These are phyloP conservation scores for Alloplasta piceator DNA, from an alignment of 2,888 invertebrate genomes.

Conservation along the genomic window DNA sequence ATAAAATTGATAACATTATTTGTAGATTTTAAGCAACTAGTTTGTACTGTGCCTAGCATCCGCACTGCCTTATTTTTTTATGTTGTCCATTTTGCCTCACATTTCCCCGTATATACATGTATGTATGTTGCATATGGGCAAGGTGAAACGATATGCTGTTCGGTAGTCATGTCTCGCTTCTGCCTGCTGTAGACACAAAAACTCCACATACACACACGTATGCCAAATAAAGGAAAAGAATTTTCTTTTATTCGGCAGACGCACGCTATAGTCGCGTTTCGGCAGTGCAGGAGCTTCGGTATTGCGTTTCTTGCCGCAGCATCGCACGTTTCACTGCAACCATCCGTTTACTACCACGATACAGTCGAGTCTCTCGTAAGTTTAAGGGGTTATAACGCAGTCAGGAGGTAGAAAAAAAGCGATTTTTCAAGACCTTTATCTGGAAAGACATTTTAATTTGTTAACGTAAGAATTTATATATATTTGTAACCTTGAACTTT, in stretches of 20 bases:
- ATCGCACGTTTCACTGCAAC: conserved; percentile 14
- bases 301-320: conserved; percentile 37
- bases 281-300: conserved; percentile 57
- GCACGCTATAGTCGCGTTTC: conserved; percentile 62
- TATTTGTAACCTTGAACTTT: no score
- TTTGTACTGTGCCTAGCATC: no score
- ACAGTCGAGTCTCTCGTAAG: conserved; percentile 6
- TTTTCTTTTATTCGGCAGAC: conserved; percentile 62
- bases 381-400: no score
- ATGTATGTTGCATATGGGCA: background rate
- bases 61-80: no score
- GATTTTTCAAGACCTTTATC: no score
- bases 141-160: conserved; percentile 34
- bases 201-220: background rate
- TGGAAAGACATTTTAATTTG: no score
- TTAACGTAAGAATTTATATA: no score
- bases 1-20: no score
- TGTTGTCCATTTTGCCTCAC: no score
- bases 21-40: no score
- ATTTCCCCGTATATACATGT: background rate
- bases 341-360: background rate
- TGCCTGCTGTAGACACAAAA: conserved; percentile 13
- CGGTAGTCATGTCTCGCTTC: conserved; percentile 30
- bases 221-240: conserved; percentile 48
- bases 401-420: no score